Percentiles rank a stretch among this genome's conserved stretches.
Conservation (phyloP, 2,888 invertebrate species). For the Aporophyla lueneburgensis region DNA sequence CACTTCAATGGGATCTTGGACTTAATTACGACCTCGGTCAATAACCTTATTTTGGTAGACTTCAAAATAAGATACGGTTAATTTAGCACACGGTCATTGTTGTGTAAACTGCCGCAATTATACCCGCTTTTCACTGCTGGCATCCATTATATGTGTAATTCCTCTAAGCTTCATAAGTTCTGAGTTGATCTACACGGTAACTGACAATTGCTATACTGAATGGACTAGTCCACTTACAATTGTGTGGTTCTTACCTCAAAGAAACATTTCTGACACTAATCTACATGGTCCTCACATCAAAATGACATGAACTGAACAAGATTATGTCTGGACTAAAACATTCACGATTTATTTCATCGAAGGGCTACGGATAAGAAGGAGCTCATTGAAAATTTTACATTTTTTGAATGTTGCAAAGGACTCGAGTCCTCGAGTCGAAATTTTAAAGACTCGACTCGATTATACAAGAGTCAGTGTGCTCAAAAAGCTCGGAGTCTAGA, state of each 20-base stretch:
- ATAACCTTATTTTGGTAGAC: background rate
- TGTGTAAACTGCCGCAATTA: background rate
- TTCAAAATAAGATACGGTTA: background rate
- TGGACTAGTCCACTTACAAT: background rate
- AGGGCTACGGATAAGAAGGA: too few species aligned
- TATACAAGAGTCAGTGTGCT: too few species aligned
- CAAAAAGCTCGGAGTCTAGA: too few species aligned
- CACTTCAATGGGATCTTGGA: background rate
- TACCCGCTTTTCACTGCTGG: background rate
- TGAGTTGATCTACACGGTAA: background rate
- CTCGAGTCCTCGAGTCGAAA: too few species aligned
- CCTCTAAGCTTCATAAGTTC: background rate
- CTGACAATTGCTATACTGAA: background rate
- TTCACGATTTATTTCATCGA: too few species aligned
- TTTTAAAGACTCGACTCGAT: too few species aligned
- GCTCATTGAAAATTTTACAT: too few species aligned
- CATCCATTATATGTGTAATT: background rate
- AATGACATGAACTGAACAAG: too few species aligned
- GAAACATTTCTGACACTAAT: background rate
- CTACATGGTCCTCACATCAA: background rate
- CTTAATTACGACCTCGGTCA: background rate
- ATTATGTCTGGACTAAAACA: background rate
- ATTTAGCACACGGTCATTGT: background rate
- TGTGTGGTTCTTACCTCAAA: background rate
- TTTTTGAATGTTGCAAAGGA: too few species aligned